A percentile compares a stretch with the other conserved stretches of the same genome.
Evolutionary conservation across 1,140 invertebrate genomes (phyloP).

Genomic region (Drosophila baimaii): DNA sequence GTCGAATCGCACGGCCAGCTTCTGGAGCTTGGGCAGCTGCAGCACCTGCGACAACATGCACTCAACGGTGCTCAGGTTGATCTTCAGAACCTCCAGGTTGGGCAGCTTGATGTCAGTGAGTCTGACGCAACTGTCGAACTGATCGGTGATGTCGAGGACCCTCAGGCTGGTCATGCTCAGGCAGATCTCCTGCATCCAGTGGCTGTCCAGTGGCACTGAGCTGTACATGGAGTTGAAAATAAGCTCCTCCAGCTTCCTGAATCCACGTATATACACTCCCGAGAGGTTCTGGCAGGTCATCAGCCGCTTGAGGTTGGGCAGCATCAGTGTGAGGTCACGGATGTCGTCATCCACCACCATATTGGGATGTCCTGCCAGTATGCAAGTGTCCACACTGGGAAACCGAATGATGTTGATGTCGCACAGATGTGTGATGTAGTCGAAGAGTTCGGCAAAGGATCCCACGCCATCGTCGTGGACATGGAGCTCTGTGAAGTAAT

Average conservation of each 20-base stretch:
- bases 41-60: conserved; percentile 55
- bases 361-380: conserved; percentile 55
- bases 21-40: conserved; percentile 62
- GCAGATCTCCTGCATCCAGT: conserved; percentile 67
- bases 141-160: conserved; percentile 67
- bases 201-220: conserved; percentile 61
- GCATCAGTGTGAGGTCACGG: conserved; percentile 51
- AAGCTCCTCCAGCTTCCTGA: conserved; percentile 63
- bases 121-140: conserved; percentile 59
- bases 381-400: conserved; percentile 53
- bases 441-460: conserved; percentile 64
- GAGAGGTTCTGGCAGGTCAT: conserved; percentile 71
- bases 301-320: conserved; percentile 64
- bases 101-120: conserved; percentile 65
- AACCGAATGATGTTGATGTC: conserved; percentile 61
- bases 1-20: conserved; percentile 61
- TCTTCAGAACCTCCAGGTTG: conserved; percentile 67
- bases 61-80: conserved; percentile 67
- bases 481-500: conserved; percentile 60
- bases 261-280: conserved; percentile 49
- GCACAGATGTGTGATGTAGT: conserved; percentile 65
- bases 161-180: conserved; percentile 49
- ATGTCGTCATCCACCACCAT: conserved; percentile 63
- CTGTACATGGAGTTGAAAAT: conserved; percentile 69
- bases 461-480: conserved; percentile 66